Base-by-base conservation (phyloP, 2,888 invertebrate genomes). In the Mylabris sibirica region DNA sequence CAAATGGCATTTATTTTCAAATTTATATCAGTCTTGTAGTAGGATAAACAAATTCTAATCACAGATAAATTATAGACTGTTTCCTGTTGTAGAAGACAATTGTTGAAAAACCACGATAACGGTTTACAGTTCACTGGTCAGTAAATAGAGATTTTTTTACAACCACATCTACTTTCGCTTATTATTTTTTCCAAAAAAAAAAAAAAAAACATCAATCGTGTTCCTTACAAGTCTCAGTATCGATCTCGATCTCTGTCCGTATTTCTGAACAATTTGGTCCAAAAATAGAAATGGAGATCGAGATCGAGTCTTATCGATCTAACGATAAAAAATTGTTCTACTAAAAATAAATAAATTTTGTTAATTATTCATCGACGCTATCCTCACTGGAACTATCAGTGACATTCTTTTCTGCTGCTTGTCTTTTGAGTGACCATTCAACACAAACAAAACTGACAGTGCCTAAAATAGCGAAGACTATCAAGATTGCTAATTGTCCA, bases 391-490 rank as follows among this genome's bases (percentile, higher is more conserved):
- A 59, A 63, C 66, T 68, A 53, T 71, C 70, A 22, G 35, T 35
- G 5, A 64, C 34, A 41, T 60, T 60, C 53, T 67, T 66, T 9
- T 59, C 67, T 11, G 65, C 62, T 57, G 72, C 73, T 68, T 71
- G 62, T 67, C 75, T 77, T 69, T 81, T 83, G 0, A 78, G 77
- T 14, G 73, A 70, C 90, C 90, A 91, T 82, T 96, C 96, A 5
- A 96, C 93, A 65, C 89, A 83, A 76, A 93, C 93, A 85, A 96
- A 96, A 3, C 92, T 85, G 0, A 88, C 85, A 0, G 95, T 93
- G 62, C 96, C 96, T 9, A 93, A 76, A 0, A 93, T 88, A 0
- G 90, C 91, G n/a, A 91, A 87, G 0, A 90, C 85, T 2, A 91
- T 87, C 12, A 96, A 85, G 53, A 96, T 90, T 0, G 86, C 87